These are phyloP conservation scores for Cryptus armator DNA, from an alignment of 2,888 invertebrate genomes.

Conservation along the genomic window DNA sequence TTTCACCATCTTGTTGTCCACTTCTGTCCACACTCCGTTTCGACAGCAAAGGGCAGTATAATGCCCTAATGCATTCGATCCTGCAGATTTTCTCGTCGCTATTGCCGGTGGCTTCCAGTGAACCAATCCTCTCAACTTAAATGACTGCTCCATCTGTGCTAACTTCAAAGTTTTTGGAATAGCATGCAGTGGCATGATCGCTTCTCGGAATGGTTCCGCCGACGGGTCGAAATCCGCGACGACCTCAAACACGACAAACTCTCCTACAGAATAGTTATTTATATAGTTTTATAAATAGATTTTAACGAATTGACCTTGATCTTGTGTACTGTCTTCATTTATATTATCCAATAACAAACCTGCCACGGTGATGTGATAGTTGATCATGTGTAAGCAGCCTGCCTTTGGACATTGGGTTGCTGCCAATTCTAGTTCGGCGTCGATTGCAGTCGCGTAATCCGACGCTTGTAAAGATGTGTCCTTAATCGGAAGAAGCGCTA, in stretches of 20 bases:
- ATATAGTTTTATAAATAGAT: not conserved
- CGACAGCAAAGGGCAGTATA: not conserved
- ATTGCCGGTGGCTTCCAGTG: not conserved
- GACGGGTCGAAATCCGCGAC: not conserved
- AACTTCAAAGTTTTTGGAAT: not conserved
- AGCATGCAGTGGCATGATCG: not conserved
- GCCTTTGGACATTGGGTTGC: too few relatives aligned
- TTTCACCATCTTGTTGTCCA: not conserved
- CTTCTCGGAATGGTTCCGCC: not conserved
- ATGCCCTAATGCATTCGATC: not conserved
- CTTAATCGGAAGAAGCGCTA: not conserved
- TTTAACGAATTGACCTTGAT: not conserved
- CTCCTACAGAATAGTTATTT: not conserved
- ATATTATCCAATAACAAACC: not conserved
- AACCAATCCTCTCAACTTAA: not conserved
- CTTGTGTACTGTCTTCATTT: not conserved
- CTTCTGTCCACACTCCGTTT: not conserved
- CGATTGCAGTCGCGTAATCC: not conserved
- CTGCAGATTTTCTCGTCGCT: not conserved
- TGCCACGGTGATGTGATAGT: not conserved
- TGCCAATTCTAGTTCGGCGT: too few relatives aligned
- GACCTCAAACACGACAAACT: not conserved
- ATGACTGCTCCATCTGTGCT: not conserved
- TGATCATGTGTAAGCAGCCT: too few relatives aligned
- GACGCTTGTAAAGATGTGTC: not conserved